Evolutionary conservation across 1,140 invertebrate species (phyloP).

Genomic region (Palaemon carinicauda): DNA sequence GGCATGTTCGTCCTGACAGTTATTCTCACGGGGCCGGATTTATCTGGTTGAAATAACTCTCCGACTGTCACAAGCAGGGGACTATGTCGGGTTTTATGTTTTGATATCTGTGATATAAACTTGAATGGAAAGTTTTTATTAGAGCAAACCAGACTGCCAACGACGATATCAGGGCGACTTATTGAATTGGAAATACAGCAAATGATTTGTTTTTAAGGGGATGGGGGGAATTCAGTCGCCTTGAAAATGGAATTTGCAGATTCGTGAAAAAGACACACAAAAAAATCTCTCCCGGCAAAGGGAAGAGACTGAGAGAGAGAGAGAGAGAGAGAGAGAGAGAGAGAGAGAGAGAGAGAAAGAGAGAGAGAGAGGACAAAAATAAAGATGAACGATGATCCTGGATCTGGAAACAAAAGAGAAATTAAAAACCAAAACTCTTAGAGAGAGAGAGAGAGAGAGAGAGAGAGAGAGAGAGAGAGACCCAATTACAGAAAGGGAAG

Average conservation of each 20-base stretch:
- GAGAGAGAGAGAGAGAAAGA: background rate
- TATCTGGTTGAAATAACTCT: constrained; percentile 47
- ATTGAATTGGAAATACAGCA: constrained; percentile 54
- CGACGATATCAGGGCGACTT: constrained; percentile 42
- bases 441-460: background rate
- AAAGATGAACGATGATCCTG: background rate
- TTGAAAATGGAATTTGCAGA: constrained; percentile 51
- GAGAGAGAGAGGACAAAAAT: background rate
- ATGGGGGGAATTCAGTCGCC: constrained; percentile 24
- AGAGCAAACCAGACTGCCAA: constrained; percentile 47
- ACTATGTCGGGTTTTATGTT: constrained; percentile 53
- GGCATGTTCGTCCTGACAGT: background rate
- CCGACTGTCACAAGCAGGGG: constrained; percentile 51
- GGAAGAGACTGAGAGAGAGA: background rate
- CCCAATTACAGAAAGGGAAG: background rate
- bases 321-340: constrained; percentile 8
- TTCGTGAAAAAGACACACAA: constrained; percentile 11
- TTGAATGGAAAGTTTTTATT: constrained; percentile 58
- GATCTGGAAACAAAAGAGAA: background rate
- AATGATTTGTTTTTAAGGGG: constrained; percentile 53
- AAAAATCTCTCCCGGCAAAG: background rate
- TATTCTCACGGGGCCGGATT: constrained; percentile 27
- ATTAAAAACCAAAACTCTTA: background rate
- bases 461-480: background rate
- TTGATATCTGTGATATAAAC: constrained; percentile 56